Base-by-base conservation (phyloP, 92 coral and sea anemone species). In the Porites rus region DNA sequence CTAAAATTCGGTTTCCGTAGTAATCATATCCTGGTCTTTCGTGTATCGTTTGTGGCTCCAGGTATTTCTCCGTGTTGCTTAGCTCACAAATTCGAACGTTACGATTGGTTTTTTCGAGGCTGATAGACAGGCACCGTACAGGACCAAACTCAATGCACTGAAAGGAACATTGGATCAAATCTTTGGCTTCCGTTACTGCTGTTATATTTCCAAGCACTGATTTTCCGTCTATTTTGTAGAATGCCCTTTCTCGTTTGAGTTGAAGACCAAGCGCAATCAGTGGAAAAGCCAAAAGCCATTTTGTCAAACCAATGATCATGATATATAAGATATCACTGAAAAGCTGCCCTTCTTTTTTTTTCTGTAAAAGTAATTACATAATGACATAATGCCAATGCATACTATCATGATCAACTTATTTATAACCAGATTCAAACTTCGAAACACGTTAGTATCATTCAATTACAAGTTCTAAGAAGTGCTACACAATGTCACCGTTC, bases 161-260 rank as follows among this genome's bases (percentile, higher is more conserved):
- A 50, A 78, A 54, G 38, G 84, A 65, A n/a, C 74, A 80, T 12
- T 50, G 53, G 4, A 80, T 18, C 24, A 17, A 43, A 16, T 80
- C 74, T 19, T 65, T 69, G 14, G 66, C 73, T 19, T 20, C 69
- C 20, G 17, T 51, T 14, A 53, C 51, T 21, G 20, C 60, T 65
- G 63, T 80, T 2, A 67, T 38, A 53, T 46, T 80, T 50, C 84
- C 84, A 65, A 65, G 21, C 21, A 80, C 25, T 12, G 84, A 51
- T 11, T 20, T 65, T 60, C n/a, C 19, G 14, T 61, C 20, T 14
- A 22, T 13, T 60, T 10, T 60, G 16, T 77, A 77, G 31, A 77
- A 77, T 8, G 22, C 28, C 46, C 66, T 77, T 25, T 61, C 8
- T 18, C 28, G 69, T n/a, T 7, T 18, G 21, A 10, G 19, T 12